A percentile compares a stretch with the other conserved stretches of the same genome.
Conservation (phyloP, 2,113 vertebrate species). For the Clarias gariepinus region DNA sequence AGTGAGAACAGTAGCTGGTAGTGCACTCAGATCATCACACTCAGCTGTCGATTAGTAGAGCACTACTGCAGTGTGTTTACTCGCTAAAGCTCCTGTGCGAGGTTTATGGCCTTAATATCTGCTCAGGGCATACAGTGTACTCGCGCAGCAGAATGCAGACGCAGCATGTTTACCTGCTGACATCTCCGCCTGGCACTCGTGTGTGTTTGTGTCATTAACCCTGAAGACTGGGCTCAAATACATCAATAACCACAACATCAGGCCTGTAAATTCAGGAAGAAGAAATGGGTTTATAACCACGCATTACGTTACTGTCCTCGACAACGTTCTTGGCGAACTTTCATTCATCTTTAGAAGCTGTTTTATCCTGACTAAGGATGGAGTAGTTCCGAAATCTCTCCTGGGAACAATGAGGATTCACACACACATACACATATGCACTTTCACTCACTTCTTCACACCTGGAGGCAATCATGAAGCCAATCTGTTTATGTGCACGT, state of each 20-base stretch:
- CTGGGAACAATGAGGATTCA: background rate
- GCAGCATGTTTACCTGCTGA: background rate
- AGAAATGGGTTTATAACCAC: background rate
- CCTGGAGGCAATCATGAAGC: background rate
- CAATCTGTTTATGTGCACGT: background rate
- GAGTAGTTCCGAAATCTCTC: background rate
- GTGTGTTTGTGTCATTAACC: background rate
- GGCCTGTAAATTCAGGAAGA: background rate
- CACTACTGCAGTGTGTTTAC: constrained; percentile 9
- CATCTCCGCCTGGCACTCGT: background rate
- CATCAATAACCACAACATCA: constrained; percentile 6
- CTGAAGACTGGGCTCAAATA: background rate
- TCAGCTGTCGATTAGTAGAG: constrained; percentile 1
- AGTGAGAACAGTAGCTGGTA: background rate
- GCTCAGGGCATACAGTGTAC: background rate
- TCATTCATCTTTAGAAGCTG: background rate
- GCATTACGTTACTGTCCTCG: background rate
- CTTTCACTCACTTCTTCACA: background rate
- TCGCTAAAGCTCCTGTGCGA: background rate
- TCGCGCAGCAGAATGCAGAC: background rate
- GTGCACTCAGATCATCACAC: background rate
- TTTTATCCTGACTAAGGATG: background rate
- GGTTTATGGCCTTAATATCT: background rate
- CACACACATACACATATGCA: background rate
- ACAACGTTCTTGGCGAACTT: background rate